Conservation (phyloP, 2,113 vertebrate genomes). For the Petromus typicus region DNA sequence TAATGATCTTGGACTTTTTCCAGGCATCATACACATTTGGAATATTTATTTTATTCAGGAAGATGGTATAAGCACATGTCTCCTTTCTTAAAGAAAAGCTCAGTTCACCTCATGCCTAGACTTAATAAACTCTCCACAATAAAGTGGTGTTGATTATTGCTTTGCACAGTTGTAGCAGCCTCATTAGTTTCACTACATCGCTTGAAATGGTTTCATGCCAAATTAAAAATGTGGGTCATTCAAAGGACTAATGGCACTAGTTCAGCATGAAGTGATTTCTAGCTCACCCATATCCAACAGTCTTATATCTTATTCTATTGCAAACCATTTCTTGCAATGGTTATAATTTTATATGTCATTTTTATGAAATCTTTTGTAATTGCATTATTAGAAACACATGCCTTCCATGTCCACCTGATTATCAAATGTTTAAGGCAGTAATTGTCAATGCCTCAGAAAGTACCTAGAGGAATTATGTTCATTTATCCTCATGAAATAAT, state of each 20-base stretch:
- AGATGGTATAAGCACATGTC: constrained; percentile 67
- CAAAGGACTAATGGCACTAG: constrained; percentile 82
- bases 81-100: constrained; percentile 74
- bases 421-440: constrained; percentile 4
- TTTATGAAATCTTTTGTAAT: constrained; percentile 67
- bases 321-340: constrained; percentile 57
- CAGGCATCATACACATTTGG: constrained; percentile 50
- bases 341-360: constrained; percentile 77
- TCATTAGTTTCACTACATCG: constrained; percentile 85
- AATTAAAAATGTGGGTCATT: constrained; percentile 88
- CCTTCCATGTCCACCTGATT: constrained; percentile 48
- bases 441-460: constrained; percentile 2
- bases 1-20: constrained; percentile 70
- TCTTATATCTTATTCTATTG: constrained; percentile 61
- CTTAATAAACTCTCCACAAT: constrained; percentile 79
- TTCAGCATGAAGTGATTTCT: constrained; percentile 82
- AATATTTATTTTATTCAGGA: constrained; percentile 81
- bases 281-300: constrained; percentile 68
- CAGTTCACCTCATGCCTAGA: constrained; percentile 67
- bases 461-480: background rate
- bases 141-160: constrained; percentile 84
- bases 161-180: constrained; percentile 77
- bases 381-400: constrained; percentile 55
- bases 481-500: constrained; percentile 4
- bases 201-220: constrained; percentile 84